A percentile compares a stretch with the other conserved stretches of the same genome.
Conservation (phyloP, 2,888 invertebrate genomes). For the Plagodis dolabraria region DNA sequence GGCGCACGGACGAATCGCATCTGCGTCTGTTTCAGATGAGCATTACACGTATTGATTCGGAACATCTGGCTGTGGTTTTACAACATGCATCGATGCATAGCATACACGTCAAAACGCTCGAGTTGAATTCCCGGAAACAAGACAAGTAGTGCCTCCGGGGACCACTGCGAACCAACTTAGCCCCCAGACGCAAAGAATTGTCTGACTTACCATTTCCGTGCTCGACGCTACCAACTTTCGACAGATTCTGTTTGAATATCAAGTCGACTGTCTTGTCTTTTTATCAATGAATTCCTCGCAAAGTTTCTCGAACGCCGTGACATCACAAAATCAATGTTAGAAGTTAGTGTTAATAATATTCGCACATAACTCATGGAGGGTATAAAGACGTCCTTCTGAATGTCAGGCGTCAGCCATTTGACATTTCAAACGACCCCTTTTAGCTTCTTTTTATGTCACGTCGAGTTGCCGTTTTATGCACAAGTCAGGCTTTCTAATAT, state of each 20-base stretch:
- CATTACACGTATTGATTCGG: constrained; percentile 58
- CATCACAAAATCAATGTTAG: constrained; percentile 26
- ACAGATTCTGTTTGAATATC: constrained; percentile 63
- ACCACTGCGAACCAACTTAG: constrained; percentile 43
- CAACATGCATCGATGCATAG: constrained; percentile 48
- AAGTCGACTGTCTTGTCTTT: constrained; percentile 43
- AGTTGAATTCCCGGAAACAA: constrained; percentile 46
- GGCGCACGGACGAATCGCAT: constrained; percentile 58
- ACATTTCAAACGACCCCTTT: constrained; percentile 40
- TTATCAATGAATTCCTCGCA: constrained; percentile 37
- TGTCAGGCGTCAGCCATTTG: constrained; percentile 39
- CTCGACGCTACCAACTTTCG: constrained; percentile 48
- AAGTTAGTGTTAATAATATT: constrained; percentile 33
- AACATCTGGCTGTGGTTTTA: constrained; percentile 57
- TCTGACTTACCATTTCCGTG: constrained; percentile 46
- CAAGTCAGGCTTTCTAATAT: constrained; percentile 34
- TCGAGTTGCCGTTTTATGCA: constrained; percentile 35
- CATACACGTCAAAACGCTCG: constrained; percentile 45
- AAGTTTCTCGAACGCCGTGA: constrained; percentile 29
- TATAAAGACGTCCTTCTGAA: constrained; percentile 36
- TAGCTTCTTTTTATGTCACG: constrained; percentile 38
- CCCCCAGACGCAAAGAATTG: constrained; percentile 53
- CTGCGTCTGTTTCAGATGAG: constrained; percentile 63
- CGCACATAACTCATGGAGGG: constrained; percentile 33
- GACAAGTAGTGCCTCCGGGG: constrained; percentile 43